A percentile compares a stretch with the other conserved stretches of the same genome.
These are phyloP conservation scores for Megalops cyprinoides DNA, from an alignment of 2,797 vertebrate genomes.

Conservation along the genomic window DNA sequence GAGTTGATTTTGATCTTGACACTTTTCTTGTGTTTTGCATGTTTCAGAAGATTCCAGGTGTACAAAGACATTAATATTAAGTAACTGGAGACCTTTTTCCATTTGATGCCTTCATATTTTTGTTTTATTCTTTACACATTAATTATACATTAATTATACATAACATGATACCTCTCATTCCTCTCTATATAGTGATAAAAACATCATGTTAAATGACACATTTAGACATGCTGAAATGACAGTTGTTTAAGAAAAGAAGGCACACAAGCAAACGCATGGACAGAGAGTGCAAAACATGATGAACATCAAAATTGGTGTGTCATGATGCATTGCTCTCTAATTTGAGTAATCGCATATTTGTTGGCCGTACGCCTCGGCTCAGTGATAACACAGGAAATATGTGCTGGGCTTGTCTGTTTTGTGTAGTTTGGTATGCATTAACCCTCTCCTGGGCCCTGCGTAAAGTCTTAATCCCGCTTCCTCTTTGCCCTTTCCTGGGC, in stretches of 20 bases:
- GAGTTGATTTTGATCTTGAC: not conserved
- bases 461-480: not conserved
- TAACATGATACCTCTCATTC: not conserved
- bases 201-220: not conserved
- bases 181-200: not conserved
- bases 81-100: not conserved
- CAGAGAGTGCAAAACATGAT: not conserved
- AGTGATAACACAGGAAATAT: not conserved
- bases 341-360: too few species aligned
- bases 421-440: not conserved
- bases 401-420: not conserved
- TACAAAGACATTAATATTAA: not conserved
- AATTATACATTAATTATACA: too few species aligned
- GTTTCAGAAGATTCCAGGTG: constrained; percentile 6
- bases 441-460: not conserved
- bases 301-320: too few species aligned
- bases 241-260: not conserved
- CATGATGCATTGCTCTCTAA: too few species aligned
- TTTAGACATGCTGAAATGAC: not conserved
- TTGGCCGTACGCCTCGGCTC: too few species aligned
- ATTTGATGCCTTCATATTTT: not conserved
- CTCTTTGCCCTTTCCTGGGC: not conserved
- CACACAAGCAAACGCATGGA: not conserved
- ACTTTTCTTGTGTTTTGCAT: not conserved
- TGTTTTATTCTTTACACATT: too few species aligned